Percentiles rank a stretch among this genome's conserved stretches.
These are phyloP conservation scores for Antedon mediterranea DNA, from an alignment of 53 echinoderm and acorn worm genomes.

Conservation along the genomic window DNA sequence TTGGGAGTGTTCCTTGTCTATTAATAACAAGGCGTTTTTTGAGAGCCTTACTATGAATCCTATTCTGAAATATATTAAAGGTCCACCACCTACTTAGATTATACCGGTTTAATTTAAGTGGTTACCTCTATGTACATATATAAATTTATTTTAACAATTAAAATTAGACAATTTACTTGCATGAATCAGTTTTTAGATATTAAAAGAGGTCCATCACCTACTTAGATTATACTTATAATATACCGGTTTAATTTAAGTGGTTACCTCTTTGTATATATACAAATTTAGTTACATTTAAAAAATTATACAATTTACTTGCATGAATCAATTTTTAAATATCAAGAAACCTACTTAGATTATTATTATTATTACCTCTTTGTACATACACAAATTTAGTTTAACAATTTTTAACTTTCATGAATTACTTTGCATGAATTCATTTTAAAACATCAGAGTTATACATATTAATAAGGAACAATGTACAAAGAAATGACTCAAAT, in stretches of 20 bases:
- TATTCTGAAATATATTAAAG: constrained; percentile 53
- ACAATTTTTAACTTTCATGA: too few relatives aligned
- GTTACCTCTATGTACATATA: neutral
- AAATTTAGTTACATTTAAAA: neutral
- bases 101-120: constrained; percentile 1
- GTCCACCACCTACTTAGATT: constrained; percentile 72
- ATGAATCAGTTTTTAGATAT: too few relatives aligned
- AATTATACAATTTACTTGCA: neutral
- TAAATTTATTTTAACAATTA: neutral
- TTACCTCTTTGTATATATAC: neutral
- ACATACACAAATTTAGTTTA: too few relatives aligned
- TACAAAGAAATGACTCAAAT: neutral
- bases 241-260: neutral
- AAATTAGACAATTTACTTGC: neutral
- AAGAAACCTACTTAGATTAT: too few relatives aligned
- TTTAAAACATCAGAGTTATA: too few relatives aligned
- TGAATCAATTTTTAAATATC: too few relatives aligned
- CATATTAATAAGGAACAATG: neutral
- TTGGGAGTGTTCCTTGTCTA: constrained; percentile 65
- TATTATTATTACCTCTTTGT: too few relatives aligned
- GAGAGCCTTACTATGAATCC: constrained; percentile 54
- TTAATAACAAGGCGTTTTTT: constrained; percentile 57
- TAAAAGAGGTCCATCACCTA: too few relatives aligned
- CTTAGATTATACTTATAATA: neutral
- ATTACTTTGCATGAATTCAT: too few relatives aligned